These are phyloP conservation scores for Hystrix cristata DNA, from an alignment of 2,113 vertebrate species.

Conservation along the genomic window DNA sequence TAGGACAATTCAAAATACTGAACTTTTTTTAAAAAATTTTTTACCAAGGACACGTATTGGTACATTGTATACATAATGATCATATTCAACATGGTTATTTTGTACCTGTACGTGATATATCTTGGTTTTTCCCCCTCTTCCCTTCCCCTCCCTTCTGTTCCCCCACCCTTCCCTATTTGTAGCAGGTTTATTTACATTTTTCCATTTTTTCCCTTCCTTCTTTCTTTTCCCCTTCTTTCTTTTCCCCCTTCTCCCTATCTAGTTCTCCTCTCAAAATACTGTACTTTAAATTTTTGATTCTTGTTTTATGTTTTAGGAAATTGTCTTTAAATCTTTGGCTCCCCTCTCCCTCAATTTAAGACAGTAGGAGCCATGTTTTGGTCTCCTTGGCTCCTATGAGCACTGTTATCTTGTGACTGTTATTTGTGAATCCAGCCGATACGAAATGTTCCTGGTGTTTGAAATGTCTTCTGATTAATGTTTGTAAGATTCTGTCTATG, in stretches of 20 bases:
- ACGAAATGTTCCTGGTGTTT: neutral
- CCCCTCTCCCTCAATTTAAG: neutral
- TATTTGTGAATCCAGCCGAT: neutral
- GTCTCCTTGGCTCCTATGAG: neutral
- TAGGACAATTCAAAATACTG: neutral
- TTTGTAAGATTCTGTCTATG: neutral
- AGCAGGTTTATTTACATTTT: too few species aligned
- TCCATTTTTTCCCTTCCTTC: too few species aligned
- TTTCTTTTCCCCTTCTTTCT: too few species aligned
- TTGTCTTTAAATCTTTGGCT: neutral
- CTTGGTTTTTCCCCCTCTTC: too few species aligned
- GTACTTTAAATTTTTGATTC: neutral
- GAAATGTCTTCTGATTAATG: neutral
- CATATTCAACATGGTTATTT: too few species aligned
- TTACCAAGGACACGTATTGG: too few species aligned
- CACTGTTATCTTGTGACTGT: neutral
- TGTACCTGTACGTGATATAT: too few species aligned
- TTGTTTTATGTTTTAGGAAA: neutral
- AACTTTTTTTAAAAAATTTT: too few species aligned
- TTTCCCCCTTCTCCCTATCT: too few species aligned
- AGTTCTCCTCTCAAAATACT: neutral
- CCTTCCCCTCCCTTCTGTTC: too few species aligned
- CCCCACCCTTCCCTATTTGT: too few species aligned
- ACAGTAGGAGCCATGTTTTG: fast-evolving
- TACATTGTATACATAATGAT: too few species aligned